Conservation (phyloP, 2,888 invertebrate genomes). For the Lasioglossum zephyrum region DNA sequence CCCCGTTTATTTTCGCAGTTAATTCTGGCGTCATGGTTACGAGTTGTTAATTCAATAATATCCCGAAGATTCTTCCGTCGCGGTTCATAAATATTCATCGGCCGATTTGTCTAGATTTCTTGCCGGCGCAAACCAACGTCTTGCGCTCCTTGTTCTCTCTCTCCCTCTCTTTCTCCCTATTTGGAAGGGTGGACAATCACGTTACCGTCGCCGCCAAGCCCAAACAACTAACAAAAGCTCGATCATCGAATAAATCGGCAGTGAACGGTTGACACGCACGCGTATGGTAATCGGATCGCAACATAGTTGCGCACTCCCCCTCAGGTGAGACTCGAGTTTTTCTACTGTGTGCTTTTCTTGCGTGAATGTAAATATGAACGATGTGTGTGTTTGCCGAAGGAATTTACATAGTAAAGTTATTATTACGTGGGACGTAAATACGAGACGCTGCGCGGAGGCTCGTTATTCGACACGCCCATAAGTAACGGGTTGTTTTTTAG, state of each 20-base stretch:
- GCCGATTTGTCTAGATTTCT: background rate
- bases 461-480: constrained; percentile 20
- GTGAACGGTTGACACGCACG: background rate
- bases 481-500: constrained; percentile 15
- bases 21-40: background rate
- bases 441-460: background rate
- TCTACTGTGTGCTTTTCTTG: background rate
- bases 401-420: constrained; percentile 25
- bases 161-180: background rate
- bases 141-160: background rate
- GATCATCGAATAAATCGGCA: constrained; percentile 1
- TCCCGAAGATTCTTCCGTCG: background rate
- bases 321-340: background rate
- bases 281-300: constrained; percentile 18
- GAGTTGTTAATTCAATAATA: constrained; percentile 11
- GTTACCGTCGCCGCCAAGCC: background rate
- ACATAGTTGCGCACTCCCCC: background rate
- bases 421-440: constrained; percentile 26
- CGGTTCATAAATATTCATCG: constrained; percentile 8
- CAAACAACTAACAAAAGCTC: background rate
- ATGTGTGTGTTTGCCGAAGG: constrained; percentile 3
- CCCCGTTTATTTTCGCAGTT: background rate
- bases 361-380: constrained; percentile 20
- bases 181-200: background rate
- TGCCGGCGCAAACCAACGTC: background rate